phyloP scores from a whole-genome alignment of 1,140 invertebrate genomes.

The Drosophila fuyamai region DNA sequence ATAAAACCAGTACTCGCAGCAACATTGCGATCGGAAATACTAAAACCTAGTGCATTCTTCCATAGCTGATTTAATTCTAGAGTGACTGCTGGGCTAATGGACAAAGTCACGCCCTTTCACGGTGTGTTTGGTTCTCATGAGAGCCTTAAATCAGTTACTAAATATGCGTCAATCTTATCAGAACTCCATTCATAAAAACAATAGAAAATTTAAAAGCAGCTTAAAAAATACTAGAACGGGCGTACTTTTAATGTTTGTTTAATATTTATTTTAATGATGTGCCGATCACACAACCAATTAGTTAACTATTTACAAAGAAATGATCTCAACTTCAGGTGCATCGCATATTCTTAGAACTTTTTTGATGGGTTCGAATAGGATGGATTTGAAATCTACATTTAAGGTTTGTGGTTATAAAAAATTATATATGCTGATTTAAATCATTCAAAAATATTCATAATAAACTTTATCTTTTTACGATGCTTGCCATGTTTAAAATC shows the following conservation, averaged over 20 bases:
- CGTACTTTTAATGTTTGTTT: neutral
- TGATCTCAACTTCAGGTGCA: neutral
- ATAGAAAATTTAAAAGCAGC: neutral
- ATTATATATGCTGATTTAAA: neutral
- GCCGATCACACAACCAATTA: neutral
- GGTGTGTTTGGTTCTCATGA: neutral
- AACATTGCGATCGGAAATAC: conserved; percentile 12
- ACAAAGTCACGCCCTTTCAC: neutral
- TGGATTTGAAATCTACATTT: too few relatives aligned
- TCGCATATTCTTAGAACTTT: neutral
- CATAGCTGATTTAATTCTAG: neutral
- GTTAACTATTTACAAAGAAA: conserved; percentile 2
- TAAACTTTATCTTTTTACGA: neutral
- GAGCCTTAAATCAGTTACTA: neutral
- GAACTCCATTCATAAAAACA: neutral
- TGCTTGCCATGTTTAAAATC: neutral
- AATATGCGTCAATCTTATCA: neutral
- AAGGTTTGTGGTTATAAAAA: too few relatives aligned
- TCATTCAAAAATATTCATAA: neutral
- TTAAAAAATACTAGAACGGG: neutral
- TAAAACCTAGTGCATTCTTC: neutral
- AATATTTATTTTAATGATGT: neutral
- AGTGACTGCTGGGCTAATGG: neutral
- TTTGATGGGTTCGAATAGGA: too few relatives aligned
- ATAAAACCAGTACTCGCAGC: neutral